Base-by-base conservation (phyloP, 92 coral and sea anemone species). In the Ricordea florida region DNA sequence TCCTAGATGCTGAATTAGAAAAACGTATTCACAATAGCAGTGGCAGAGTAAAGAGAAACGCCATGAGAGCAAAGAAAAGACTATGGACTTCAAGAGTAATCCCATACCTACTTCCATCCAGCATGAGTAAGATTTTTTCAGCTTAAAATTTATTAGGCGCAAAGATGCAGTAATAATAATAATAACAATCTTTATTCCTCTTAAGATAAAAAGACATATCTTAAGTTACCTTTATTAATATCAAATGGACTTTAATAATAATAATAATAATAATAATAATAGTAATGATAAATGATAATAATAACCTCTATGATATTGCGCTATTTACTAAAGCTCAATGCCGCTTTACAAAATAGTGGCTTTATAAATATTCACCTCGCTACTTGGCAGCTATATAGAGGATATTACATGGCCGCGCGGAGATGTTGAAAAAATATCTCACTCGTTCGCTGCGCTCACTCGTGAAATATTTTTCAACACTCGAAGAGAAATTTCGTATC, bases 21-120 rank as follows among this genome's bases (percentile, higher is more conserved):
- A 57, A 66, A 66, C 29, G 52, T 18, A 78, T 85, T 23, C 84
- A 64, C 24, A 82, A 83, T 6, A 46, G 13, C 13, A 47, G 45
- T 18, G 25, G 52, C n/a, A 65, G 62, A 20, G 47, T 28, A 2
- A 88, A 85, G 56, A 77, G 94, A 56, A 90, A 92, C 49, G 97
- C 87, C 10, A 6, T 65, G 36, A 57, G 94, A 65, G 23, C 48
- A 25, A 73, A 74, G 41, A 81, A 74, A 48, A 60, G 81, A 35
- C 76, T 92, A 25, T 92, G 98, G 98, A 70, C 43, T 21, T 57
- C 81, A 11, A 78, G 89, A 31, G 50, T 76, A 1, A 79, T 92
- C 42, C 98, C 98, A 0, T 89, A 76, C 57, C 14, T 11, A 2
- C 60, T 89, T 5, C 77, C 92, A 0, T 11, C 71, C 24, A 8